Percentiles rank a stretch among this genome's conserved stretches.
Evolutionary conservation across 2,797 vertebrate species (phyloP).

Genomic region (Sphenopsis melanotis): DNA sequence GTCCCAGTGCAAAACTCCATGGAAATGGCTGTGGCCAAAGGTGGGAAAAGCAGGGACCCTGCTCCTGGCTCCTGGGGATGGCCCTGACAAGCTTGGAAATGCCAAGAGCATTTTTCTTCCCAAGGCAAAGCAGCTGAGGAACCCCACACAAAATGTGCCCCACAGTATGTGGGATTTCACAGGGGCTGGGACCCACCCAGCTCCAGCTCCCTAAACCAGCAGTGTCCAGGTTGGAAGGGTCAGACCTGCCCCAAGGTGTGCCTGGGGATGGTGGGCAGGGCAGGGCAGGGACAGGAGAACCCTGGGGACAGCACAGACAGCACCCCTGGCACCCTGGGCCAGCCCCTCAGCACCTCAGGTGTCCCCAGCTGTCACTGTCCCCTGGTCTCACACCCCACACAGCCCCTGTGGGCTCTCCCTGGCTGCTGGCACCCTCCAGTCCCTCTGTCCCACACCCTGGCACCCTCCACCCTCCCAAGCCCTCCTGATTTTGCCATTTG

Average conservation of each 20-base stretch:
- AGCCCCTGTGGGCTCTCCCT: not conserved
- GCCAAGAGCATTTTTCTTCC: rapidly evolving
- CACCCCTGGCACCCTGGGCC: rapidly evolving
- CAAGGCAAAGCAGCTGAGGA: not conserved
- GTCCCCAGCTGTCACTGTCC: rapidly evolving
- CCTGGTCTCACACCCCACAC: not conserved
- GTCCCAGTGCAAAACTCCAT: not conserved
- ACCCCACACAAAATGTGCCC: rapidly evolving
- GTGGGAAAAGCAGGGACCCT: rapidly evolving
- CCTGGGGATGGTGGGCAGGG: rapidly evolving
- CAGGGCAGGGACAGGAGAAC: rapidly evolving
- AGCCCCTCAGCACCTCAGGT: not conserved
- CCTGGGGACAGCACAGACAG: not conserved
- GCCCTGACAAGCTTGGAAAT: not conserved
- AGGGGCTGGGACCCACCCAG: rapidly evolving
- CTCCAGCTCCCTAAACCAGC: rapidly evolving
- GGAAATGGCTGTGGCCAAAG: rapidly evolving
- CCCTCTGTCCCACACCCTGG: not conserved
- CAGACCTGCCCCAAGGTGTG: not conserved
- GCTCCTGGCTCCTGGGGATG: rapidly evolving
- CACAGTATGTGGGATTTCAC: rapidly evolving
- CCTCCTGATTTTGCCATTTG: conserved; percentile 28
- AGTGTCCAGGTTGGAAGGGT: rapidly evolving
- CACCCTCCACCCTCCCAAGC: not conserved
- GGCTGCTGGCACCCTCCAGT: not conserved